A percentile compares a stretch with the other conserved stretches of the same genome.
Conservation (phyloP, 2,888 invertebrate species). For the Watsonalla binaria region DNA sequence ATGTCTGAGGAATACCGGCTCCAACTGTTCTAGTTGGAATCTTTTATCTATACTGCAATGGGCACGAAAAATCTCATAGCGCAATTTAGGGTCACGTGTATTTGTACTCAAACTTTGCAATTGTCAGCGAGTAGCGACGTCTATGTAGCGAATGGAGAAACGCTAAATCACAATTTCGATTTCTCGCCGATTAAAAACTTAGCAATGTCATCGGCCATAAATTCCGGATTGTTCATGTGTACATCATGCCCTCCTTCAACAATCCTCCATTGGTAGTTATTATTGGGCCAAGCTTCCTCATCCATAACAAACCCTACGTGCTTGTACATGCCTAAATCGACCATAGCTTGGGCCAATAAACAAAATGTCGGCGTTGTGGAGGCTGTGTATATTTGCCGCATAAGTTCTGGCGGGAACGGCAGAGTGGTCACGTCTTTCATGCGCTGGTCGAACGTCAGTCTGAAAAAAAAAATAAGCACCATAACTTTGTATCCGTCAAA, state of each 20-base stretch:
- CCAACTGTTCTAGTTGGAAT: too few species aligned
- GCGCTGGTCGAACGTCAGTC: conserved; percentile 56
- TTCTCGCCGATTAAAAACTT: conserved; percentile 37
- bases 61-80: too few species aligned
- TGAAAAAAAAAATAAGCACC: conserved; percentile 18
- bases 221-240: conserved; percentile 75
- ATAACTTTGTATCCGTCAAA: background rate
- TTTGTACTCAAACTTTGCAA: too few species aligned
- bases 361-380: conserved; percentile 40
- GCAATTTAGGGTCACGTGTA: too few species aligned
- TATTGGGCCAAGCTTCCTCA: conserved; percentile 41
- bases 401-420: conserved; percentile 35
- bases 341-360: conserved; percentile 32
- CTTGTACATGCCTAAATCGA: conserved; percentile 28
- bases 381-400: conserved; percentile 36
- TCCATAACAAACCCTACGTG: conserved; percentile 39
- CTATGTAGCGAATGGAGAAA: background rate
- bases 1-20: too few species aligned
- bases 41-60: too few species aligned
- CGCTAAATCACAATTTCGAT: conserved; percentile 7
- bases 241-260: conserved; percentile 80
- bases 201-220: conserved; percentile 61
- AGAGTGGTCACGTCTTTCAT: conserved; percentile 44
- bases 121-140: too few species aligned
- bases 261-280: conserved; percentile 40